These are phyloP conservation scores for Phaetusa simplex DNA, from an alignment of 2,113 vertebrate genomes.

Conservation along the genomic window DNA sequence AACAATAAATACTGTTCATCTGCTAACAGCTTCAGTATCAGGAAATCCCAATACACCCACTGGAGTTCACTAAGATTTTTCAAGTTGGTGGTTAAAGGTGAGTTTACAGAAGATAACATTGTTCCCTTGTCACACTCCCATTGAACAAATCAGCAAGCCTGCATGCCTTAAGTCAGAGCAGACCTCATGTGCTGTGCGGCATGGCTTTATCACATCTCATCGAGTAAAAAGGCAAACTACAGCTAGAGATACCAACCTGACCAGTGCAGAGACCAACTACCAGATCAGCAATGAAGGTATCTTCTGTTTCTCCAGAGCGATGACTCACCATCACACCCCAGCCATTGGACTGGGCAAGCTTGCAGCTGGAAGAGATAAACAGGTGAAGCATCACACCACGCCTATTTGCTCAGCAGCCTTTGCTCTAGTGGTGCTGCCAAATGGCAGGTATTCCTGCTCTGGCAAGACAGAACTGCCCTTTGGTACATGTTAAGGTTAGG, in stretches of 20 bases:
- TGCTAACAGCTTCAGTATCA: neutral
- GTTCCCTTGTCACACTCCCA: neutral
- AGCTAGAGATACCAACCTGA: conserved; percentile 73
- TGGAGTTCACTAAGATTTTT: neutral
- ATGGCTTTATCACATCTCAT: neutral
- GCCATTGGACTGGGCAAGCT: conserved; percentile 90
- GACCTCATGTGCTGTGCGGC: neutral
- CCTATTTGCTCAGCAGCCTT: neutral
- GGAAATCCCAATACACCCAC: neutral
- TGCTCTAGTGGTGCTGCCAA: neutral
- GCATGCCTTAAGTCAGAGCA: neutral
- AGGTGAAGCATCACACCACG: neutral
- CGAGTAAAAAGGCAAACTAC: neutral
- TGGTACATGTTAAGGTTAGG: neutral
- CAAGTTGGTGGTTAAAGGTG: neutral
- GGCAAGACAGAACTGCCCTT: neutral
- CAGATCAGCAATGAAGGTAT: conserved; percentile 95
- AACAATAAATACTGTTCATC: neutral
- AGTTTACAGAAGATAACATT: neutral
- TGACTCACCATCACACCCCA: conserved; percentile 99
- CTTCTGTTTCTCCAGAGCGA: conserved; percentile 94
- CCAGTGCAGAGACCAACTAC: conserved; percentile 95
- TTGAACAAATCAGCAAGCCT: neutral
- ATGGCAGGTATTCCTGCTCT: neutral
- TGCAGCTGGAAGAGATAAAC: conserved; percentile 77